These are phyloP conservation scores for Tipula lateralis DNA, from an alignment of 2,888 invertebrate species.

Conservation along the genomic window DNA sequence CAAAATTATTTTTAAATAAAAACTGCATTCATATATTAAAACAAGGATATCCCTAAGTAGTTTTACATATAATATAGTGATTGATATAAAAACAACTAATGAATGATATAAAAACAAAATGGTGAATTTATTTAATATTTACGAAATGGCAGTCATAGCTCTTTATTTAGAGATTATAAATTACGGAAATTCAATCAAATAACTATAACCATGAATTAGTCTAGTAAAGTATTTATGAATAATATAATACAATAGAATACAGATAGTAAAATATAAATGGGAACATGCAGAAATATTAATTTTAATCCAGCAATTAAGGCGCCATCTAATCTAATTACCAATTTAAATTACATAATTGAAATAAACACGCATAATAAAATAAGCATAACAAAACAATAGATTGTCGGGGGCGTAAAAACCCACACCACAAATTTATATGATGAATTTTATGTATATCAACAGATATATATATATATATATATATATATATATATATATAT, in stretches of 20 bases:
- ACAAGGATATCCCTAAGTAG: not conserved
- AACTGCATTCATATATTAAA: not conserved
- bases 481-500: not conserved
- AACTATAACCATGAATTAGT: not conserved
- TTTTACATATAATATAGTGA: not conserved
- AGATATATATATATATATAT: too few species aligned
- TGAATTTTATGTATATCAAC: not conserved
- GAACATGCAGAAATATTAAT: too few species aligned
- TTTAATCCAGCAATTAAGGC: not conserved
- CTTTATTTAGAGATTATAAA: not conserved
- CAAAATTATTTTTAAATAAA: not conserved
- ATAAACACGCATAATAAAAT: not conserved
- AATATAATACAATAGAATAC: not conserved
- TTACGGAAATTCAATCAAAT: not conserved
- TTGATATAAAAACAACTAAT: too few species aligned
- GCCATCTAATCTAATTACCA: conserved; percentile 9
- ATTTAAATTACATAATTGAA: not conserved
- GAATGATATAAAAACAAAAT: not conserved
- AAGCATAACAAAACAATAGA: not conserved
- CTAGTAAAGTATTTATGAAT: not conserved
- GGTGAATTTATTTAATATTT: not conserved
- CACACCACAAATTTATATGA: not conserved
- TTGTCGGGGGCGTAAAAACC: not conserved
- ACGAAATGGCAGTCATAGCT: not conserved
- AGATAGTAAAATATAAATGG: too few species aligned